phyloP scores from a whole-genome alignment of 2,113 vertebrate genomes.

The Odocoileus hemionus region DNA sequence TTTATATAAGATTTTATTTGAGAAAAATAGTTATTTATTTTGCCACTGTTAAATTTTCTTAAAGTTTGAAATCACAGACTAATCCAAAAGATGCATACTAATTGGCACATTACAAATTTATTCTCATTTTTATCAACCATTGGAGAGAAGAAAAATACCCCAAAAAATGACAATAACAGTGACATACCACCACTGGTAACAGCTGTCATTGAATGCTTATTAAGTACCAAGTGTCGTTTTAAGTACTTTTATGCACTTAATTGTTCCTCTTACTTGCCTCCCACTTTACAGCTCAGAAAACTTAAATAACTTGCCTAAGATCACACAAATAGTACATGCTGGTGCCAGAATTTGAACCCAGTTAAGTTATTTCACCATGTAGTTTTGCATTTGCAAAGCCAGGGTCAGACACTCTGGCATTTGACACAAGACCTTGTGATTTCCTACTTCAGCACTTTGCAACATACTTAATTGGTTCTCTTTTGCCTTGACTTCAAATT shows the following conservation, averaged over 20 bases:
- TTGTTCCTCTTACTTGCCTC: neutral
- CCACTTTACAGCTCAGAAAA: neutral
- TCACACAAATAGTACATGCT: neutral
- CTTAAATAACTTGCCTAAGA: neutral
- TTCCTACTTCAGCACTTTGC: slow-evolving; percentile 43
- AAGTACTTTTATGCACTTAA: neutral
- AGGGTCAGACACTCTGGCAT: neutral
- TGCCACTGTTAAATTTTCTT: neutral
- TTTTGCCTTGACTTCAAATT: slow-evolving; percentile 60
- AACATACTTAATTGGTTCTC: slow-evolving; percentile 53
- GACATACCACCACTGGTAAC: too few relatives aligned
- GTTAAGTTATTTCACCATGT: neutral
- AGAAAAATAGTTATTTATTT: neutral
- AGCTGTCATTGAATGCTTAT: neutral
- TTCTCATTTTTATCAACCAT: slow-evolving; percentile 13
- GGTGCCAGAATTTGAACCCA: neutral
- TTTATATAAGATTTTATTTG: slow-evolving; percentile 6
- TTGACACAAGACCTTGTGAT: neutral
- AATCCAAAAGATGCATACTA: neutral
- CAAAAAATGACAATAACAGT: neutral
- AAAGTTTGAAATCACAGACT: neutral
- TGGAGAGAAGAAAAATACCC: neutral
- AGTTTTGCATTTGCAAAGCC: slow-evolving; percentile 25
- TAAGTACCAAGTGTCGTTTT: neutral
- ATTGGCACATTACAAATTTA: neutral